These are phyloP conservation scores for Aethina tumida DNA, from an alignment of 1,140 invertebrate genomes.

Conservation along the genomic window DNA sequence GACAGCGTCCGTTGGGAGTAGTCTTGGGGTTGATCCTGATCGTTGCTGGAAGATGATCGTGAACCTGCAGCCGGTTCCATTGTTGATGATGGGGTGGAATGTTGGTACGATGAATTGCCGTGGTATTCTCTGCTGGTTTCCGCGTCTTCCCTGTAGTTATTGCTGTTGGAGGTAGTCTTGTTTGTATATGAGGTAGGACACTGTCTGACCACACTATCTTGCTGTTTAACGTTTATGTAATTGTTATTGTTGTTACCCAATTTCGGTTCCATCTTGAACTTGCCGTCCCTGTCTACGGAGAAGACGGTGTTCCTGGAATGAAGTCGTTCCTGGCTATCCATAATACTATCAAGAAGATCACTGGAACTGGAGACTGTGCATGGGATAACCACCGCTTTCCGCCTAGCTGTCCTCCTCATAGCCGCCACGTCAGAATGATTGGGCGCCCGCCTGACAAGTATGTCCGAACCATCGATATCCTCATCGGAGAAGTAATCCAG, in stretches of 20 bases:
- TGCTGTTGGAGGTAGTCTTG: conserved; percentile 3
- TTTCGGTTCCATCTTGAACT: conserved; percentile 24
- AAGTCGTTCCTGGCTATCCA: conserved; percentile 63
- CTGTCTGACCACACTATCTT: background rate
- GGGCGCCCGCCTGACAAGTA: conserved; percentile 36
- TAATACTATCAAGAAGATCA: conserved; percentile 63
- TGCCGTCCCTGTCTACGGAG: conserved; percentile 38
- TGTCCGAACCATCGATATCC: conserved; percentile 26
- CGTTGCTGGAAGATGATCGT: conserved; percentile 1
- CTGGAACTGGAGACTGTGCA: conserved; percentile 28
- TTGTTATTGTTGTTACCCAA: conserved; percentile 11
- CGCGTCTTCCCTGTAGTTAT: conserved; percentile 2
- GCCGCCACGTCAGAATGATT: conserved; percentile 33
- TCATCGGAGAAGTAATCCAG: conserved; percentile 54
- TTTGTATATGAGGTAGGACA: background rate
- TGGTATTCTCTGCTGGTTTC: conserved; percentile 6
- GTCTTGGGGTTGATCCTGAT: conserved; percentile 27
- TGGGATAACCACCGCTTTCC: conserved; percentile 39
- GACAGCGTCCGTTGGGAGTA: conserved; percentile 26
- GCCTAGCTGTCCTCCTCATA: conserved; percentile 37
- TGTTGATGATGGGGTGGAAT: background rate
- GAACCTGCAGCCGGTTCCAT: background rate
- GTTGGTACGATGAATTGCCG: background rate
- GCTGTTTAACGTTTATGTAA: conserved; percentile 8
- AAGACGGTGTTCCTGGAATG: conserved; percentile 54